Base-by-base conservation (phyloP, 2,888 invertebrate genomes). In the Hemicrepidius hirtus region DNA sequence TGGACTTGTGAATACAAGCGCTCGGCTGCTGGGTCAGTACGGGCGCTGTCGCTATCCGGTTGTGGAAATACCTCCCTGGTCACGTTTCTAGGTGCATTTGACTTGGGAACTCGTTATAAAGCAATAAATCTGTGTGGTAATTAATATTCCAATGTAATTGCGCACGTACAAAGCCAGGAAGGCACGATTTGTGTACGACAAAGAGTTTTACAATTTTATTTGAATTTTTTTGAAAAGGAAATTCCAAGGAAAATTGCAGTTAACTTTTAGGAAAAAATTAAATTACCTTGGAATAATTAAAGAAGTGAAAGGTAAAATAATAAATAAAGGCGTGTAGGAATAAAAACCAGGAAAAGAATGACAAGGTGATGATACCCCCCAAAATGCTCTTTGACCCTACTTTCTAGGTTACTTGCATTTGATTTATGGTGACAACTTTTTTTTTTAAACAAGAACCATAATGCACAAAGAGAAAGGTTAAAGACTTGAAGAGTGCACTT, bases 401-500 rank as follows among this genome's bases (percentile, higher is more conserved):
- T 46, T 46, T 46, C 46, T 46, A 46, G 46, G 46, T 46, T 16
- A 46, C 18, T 0, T 46, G 46, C 18, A 16, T 46, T 46, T 18
- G 3, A 0, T 2, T 18, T 18, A 3, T 0, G 46, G 16, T 5
- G 41, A 3, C 41, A 41, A 3, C 13, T n/a, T 16, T 41, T n/a
- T n/a, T n/a, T n/a, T n/a, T n/a, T n/a, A n/a, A n/a, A n/a, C n/a
- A n/a, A n/a, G n/a, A n/a, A n/a, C n/a, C n/a, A n/a, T n/a, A n/a
- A n/a, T 20, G 53, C 28, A 21, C 10, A 46, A 18, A 55, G 24
- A 12, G 40, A 60, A 50, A 71, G 71, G 71, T 71, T 71, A 71
- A 73, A 65, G 73, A 73, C 73, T 41, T 44, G 60, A 46, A 68
- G 28, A 32, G 68, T 60, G 68, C 73, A 72, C 64, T 73, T 32